Evolutionary conservation across 2,888 invertebrate genomes (phyloP), one percentile per base, ranked within the genome.

Genomic region (Spatulosminthurus flaviceps): DNA sequence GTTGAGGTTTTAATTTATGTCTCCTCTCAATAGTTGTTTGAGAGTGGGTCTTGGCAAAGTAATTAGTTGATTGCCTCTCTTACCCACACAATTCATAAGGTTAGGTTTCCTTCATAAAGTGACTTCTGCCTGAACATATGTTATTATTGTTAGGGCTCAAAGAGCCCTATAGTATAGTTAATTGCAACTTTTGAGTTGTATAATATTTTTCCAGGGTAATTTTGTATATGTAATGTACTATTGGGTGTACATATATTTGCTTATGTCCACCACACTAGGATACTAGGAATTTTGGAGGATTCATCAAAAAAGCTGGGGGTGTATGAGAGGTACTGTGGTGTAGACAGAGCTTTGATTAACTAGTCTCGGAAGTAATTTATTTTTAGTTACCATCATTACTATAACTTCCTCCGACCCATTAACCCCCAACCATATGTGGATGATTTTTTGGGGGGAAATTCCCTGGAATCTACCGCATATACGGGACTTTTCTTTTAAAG

Each of bases 351-450:
- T 64, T 64, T 64, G 64, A 64, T 64, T 64, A 64, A 64, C 64
- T 64, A 64, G 64, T 64, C 22, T 64, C 64, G 64, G 64, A 64
- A 64, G 26, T 64, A 26, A 64, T 64, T 64, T 26, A 64, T 64
- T 64, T 64, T 64, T 64, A 64, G 64, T 64, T 64, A 4, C 24
- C 13, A 64, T 64, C 51, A 51, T 51, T 51, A 51, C 51, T 51
- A 13, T n/a, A 9, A 51, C 51, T 51, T 51, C n/a, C n/a, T 11
- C 5, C 1, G 5, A 51, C 51, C n/a, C 51, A 51, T 51, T 51
- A 51, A 16, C 51, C 16, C 16, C 19, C 16, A 51, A n/a, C 51
- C 51, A 51, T 51, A 51, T 51, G 51, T n/a, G n/a, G n/a, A n/a
- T n/a, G n/a, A n/a, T n/a, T n/a, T n/a, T n/a, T n/a, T n/a, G n/a